Percentiles rank a stretch among this genome's conserved stretches.
Evolutionary conservation across 2,797 vertebrate genomes (phyloP).

Genomic region (Meda fulgida): DNA sequence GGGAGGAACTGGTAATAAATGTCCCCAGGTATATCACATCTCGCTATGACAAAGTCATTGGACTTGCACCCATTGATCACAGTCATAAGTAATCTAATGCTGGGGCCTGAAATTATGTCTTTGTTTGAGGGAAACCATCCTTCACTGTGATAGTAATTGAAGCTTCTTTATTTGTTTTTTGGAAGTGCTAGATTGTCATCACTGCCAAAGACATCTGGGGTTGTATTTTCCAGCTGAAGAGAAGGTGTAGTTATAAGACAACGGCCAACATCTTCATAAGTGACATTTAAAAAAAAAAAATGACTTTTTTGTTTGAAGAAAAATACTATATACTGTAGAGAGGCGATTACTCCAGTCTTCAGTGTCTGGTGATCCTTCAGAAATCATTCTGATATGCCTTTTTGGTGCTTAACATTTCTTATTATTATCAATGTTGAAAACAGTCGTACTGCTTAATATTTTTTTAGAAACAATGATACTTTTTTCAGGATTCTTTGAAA

Average conservation of each 20-base stretch:
- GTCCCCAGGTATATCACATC: slow-evolving; percentile 60
- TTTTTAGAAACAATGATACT: background rate
- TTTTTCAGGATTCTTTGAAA: background rate
- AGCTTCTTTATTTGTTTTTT: slow-evolving; percentile 49
- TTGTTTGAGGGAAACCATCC: slow-evolving; percentile 63
- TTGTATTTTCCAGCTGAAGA: background rate
- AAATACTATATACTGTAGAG: background rate
- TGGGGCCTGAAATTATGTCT: slow-evolving; percentile 66
- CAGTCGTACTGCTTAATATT: background rate
- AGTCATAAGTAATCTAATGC: slow-evolving; percentile 65
- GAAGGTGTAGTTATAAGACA: background rate
- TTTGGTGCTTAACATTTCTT: background rate
- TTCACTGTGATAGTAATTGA: slow-evolving; percentile 60
- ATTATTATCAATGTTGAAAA: background rate
- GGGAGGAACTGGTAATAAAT: slow-evolving; percentile 63
- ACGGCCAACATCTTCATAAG: background rate
- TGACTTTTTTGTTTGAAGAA: background rate
- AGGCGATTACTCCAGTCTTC: background rate
- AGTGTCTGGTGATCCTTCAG: background rate
- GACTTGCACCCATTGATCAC: slow-evolving; percentile 66
- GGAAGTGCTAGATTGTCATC: slow-evolving; percentile 1
- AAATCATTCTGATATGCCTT: background rate
- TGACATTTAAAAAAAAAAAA: background rate
- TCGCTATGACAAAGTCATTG: slow-evolving; percentile 62
- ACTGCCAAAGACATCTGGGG: slow-evolving; percentile 10